Evolutionary conservation across 2,888 invertebrate genomes (phyloP), one percentile per base, ranked within the genome.

Genomic region (Phyto melanocephala): DNA sequence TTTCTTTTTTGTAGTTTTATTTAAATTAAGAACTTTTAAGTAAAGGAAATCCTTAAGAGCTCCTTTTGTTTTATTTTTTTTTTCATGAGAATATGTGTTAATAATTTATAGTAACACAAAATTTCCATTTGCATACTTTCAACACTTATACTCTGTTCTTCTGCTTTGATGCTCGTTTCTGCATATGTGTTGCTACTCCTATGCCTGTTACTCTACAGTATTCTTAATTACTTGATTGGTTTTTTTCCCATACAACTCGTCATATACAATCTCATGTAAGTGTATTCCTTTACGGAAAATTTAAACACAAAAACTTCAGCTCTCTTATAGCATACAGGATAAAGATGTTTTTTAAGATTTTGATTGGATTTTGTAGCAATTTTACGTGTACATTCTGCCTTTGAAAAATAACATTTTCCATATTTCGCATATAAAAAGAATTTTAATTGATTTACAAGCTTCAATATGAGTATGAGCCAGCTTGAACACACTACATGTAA

Each of bases 381-480:
- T 52, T 28, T 28, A 24, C n/a, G 15, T 28, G 54, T 2, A n/a
- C 28, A 24, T 54, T 13, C 28, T 28, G 28, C 28, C 28, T 28
- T 28, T 28, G 28, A 3, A 28, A 28, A 6, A 28, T 5, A 3
- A 28, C 4, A 28, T 28, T 28, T 3, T 5, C 6, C 3, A 28
- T 28, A 28, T 52, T 22, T 52, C 13, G 28, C 7, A 28, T 28
- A 20, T 5, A 13, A 40, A 5, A 42, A 37, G 3, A 28, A 10
- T 58, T 67, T 52, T 52, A 77, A 77, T 70, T 70, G 70, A 77
- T 77, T 77, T 70, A 54, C 20, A 45, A 60, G 45, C 68, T 68
- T 22, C 33, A 42, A 17, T 37, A 42, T n/a, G 45, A 42, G 13
- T 60, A 1, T 7, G 17, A 45, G 11, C 17, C n/a, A n/a, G n/a